Percentiles rank a stretch among this genome's conserved stretches.
phyloP scores from a whole-genome alignment of 2,113 vertebrate species.

The Trematocara nigrifrons region DNA sequence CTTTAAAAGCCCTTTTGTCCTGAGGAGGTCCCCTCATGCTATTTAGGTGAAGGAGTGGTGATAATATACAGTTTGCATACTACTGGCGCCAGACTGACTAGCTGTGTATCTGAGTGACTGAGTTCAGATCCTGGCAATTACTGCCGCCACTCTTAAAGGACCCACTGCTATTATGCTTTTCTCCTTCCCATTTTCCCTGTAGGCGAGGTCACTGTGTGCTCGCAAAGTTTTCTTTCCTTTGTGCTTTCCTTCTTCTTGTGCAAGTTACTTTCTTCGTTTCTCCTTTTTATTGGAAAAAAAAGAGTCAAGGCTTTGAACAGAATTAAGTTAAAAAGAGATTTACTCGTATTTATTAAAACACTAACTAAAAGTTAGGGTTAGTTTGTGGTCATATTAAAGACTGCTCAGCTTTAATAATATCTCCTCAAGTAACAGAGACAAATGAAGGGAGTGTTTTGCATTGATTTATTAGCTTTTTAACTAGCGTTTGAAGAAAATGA shows the following conservation, averaged over 20 bases:
- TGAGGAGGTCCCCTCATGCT: slow-evolving; percentile 80
- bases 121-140: slow-evolving; percentile 90
- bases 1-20: slow-evolving; percentile 80
- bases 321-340: slow-evolving; percentile 8
- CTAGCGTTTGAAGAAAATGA: background rate
- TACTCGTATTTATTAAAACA: background rate
- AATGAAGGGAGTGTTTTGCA: background rate
- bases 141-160: slow-evolving; percentile 89
- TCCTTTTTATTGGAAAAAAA: background rate
- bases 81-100: slow-evolving; percentile 94
- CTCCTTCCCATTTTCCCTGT: slow-evolving; percentile 56
- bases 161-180: slow-evolving; percentile 70
- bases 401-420: background rate
- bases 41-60: slow-evolving; percentile 91
- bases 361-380: background rate
- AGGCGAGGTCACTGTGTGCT: slow-evolving; percentile 65
- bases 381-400: slow-evolving; percentile 3
- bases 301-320: background rate
- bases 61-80: slow-evolving; percentile 95
- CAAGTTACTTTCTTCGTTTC: slow-evolving; percentile 9
- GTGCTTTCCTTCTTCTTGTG: slow-evolving; percentile 38
- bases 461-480: slow-evolving; percentile 20
- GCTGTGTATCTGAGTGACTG: slow-evolving; percentile 87
- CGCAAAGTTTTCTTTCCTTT: slow-evolving; percentile 59
- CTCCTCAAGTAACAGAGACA: background rate